These are phyloP conservation scores for Dorcus parallelipipedus DNA, from an alignment of 2,888 invertebrate genomes.

Conservation along the genomic window DNA sequence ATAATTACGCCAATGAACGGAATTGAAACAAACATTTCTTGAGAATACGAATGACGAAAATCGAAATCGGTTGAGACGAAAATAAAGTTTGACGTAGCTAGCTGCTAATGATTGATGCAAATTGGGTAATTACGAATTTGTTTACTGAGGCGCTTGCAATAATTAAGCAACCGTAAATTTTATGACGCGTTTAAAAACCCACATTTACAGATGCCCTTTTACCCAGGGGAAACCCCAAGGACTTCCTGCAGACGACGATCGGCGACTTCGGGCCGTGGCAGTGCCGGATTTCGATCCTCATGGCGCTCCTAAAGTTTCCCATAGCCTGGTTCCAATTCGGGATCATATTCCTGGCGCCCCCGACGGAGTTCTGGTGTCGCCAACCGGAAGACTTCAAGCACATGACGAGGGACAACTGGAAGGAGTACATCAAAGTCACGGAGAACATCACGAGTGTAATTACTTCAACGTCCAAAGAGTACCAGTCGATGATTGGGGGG, in stretches of 20 bases:
- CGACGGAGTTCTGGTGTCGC: conserved; percentile 58
- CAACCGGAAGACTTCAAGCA: conserved; percentile 35
- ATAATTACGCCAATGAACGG: no score
- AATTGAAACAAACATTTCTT: no score
- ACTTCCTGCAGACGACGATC: conserved; percentile 42
- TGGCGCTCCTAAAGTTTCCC: conserved; percentile 58
- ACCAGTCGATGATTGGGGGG: no score
- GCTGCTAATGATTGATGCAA: no score
- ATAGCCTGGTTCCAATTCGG: conserved; percentile 62
- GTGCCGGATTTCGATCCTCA: conserved; percentile 51
- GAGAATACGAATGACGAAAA: no score
- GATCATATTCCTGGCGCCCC: conserved; percentile 61
- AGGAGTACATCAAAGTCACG: conserved; percentile 37
- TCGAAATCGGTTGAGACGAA: no score
- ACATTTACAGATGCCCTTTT: background rate
- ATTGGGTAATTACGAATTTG: no score
- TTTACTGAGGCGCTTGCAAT: no score
- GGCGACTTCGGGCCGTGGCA: conserved; percentile 63
- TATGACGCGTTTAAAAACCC: background rate
- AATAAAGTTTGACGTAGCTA: no score
- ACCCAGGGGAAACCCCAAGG: conserved; percentile 1
- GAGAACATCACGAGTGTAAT: background rate
- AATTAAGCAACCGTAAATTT: no score
- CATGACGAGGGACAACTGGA: conserved; percentile 49
- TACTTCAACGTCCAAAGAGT: no score